These are phyloP conservation scores for Hypocryptadius cinnamomeus DNA, from an alignment of 2,113 vertebrate genomes.

Conservation along the genomic window DNA sequence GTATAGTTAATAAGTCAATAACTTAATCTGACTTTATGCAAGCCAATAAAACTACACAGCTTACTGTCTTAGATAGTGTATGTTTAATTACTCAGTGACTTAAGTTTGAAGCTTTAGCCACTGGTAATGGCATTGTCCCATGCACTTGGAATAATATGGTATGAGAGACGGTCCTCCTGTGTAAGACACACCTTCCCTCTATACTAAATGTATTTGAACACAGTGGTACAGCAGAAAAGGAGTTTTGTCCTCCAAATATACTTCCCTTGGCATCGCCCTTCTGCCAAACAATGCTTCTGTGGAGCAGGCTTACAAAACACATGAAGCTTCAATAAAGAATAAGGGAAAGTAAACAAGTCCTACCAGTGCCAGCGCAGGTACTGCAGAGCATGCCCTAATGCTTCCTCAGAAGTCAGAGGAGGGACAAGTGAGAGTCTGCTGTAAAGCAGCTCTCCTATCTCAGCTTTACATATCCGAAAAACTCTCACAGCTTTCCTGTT, in stretches of 20 bases:
- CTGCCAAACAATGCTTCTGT: background rate
- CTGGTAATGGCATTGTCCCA: background rate
- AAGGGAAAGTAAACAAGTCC: background rate
- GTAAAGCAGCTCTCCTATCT: background rate
- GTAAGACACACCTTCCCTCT: background rate
- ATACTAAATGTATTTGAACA: background rate
- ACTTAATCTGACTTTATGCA: background rate
- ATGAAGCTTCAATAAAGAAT: background rate
- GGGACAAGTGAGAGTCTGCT: background rate
- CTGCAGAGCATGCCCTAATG: background rate
- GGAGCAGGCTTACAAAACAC: background rate
- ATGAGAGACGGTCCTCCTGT: background rate
- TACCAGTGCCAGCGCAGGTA: background rate
- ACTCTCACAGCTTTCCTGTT: background rate
- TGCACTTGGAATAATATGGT: background rate
- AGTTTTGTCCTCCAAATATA: background rate
- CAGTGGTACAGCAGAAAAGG: background rate
- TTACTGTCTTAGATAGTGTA: background rate
- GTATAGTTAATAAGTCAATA: background rate
- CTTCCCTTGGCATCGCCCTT: background rate
- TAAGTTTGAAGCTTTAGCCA: background rate
- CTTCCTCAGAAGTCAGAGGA: background rate
- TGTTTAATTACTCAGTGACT: background rate
- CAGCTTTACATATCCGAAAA: background rate
- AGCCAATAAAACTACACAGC: background rate